Base-by-base conservation (phyloP, 92 coral and sea anemone species). In the Palythoa caribaeorum region DNA sequence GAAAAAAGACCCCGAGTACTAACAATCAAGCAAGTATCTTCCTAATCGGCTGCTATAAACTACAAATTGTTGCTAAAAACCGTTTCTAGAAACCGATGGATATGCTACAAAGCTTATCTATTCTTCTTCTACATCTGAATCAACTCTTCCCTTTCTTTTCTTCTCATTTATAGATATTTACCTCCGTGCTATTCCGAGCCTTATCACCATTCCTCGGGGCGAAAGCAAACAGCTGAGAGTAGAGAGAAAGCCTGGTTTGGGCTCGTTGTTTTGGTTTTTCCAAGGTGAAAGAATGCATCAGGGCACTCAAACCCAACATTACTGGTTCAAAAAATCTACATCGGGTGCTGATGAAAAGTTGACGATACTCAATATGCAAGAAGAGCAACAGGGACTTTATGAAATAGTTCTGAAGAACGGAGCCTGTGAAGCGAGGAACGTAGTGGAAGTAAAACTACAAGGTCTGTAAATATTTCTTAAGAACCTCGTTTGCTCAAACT, bases 301-400 rank as follows among this genome's bases (percentile, higher is more conserved):
- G 21, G 85, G 72, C 20, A 68, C 74, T 28, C 73, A 44, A 51
- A 80, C 19, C 73, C 40, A 57, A 3, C 85, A 44, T 8, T 80
- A 80, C 21, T 68, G 74, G 59, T 80, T 80, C 38, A 60, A 66
- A 21, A 80, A 47, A 12, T 44, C 28, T 35, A 20, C 60, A 63
- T 36, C 73, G 12, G 73, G 62, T 44, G 59, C 73, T 19, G 53
- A 21, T 10, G 62, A 63, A 19, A 47, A 66, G 59, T 38, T 80
- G 44, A 35, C 47, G 39, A 11, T 80, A 66, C 38, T 66, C 19
- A 35, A 65, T 39, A 65, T 80, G 75, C 75, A 80, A 47, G 21
- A 80, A 11, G 44, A 65, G 11, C 85, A 80, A 62, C 85, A 80
- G 39, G 85, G 85, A 14, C 51, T 63, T 9, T 80, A 80, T 35